Evolutionary conservation across 2,113 vertebrate genomes (phyloP).

Genomic region (Salminus brasiliensis): DNA sequence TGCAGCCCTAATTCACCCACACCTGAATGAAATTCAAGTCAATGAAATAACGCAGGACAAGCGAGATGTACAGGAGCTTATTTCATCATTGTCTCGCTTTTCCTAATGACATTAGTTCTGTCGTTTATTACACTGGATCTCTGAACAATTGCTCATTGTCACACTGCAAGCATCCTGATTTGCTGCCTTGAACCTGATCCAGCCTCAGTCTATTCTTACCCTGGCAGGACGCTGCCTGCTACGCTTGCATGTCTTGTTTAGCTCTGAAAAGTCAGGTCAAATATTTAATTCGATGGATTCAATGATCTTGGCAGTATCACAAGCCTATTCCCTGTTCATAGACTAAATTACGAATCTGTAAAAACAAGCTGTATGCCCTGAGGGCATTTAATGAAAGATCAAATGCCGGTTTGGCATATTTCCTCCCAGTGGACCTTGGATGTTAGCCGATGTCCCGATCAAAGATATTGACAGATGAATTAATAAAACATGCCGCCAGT

Average conservation of each 20-base stretch:
- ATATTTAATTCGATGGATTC: slow-evolving; percentile 39
- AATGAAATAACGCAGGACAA: background rate
- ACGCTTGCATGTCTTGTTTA: background rate
- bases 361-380: background rate
- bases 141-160: slow-evolving; percentile 11
- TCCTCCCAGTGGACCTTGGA: background rate
- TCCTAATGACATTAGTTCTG: slow-evolving; percentile 18
- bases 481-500: background rate
- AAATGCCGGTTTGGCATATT: background rate
- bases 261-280: background rate
- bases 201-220: slow-evolving; percentile 13
- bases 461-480: slow-evolving; percentile 28
- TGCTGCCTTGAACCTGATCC: slow-evolving; percentile 5
- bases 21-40: slow-evolving; percentile 5
- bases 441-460: slow-evolving; percentile 24
- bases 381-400: background rate
- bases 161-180: slow-evolving; percentile 1
- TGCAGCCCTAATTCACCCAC: background rate
- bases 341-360: slow-evolving; percentile 29
- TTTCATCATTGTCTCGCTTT: background rate
- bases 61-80: background rate
- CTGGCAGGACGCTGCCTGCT: background rate
- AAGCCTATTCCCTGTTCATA: slow-evolving; percentile 18
- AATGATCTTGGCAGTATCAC: slow-evolving; percentile 22
- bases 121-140: slow-evolving; percentile 11